Evolutionary conservation across 2,113 vertebrate genomes (phyloP).

Genomic region (Aegypius monachus): DNA sequence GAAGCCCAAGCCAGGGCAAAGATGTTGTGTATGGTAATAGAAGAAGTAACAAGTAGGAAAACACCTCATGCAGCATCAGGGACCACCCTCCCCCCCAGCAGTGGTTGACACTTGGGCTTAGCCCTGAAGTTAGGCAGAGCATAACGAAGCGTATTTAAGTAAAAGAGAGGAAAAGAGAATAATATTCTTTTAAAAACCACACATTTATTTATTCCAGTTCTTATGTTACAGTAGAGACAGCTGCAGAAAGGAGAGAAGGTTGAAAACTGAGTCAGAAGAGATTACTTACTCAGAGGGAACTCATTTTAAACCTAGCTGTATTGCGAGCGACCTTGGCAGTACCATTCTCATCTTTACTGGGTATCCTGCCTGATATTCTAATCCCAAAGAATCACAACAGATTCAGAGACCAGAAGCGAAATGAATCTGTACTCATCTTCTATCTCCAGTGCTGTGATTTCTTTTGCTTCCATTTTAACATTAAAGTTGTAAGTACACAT

Average conservation of each 20-base stretch:
- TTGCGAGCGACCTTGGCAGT: not conserved
- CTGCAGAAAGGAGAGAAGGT: conserved; percentile 53
- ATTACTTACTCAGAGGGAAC: conserved; percentile 42
- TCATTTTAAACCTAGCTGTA: conserved; percentile 27
- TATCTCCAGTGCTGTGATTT: not conserved
- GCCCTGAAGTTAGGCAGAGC: conserved; percentile 5
- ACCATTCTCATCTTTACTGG: not conserved
- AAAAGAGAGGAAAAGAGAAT: conserved; percentile 64
- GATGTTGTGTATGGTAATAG: not conserved
- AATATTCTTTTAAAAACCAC: conserved; percentile 55
- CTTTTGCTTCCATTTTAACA: not conserved
- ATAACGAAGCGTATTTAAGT: conserved; percentile 18
- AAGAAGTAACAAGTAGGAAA: not conserved
- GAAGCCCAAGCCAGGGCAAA: not conserved
- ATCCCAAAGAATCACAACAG: conserved; percentile 5
- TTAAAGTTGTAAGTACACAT: not conserved
- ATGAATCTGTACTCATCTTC: not conserved
- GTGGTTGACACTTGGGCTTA: not conserved
- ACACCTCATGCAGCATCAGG: not conserved
- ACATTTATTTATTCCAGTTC: conserved; percentile 54
- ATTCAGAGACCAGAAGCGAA: not conserved
- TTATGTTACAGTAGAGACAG: conserved; percentile 62
- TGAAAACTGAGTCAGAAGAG: conserved; percentile 59
- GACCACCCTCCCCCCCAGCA: not conserved
- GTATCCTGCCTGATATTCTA: not conserved